Conservation (phyloP, 2,888 invertebrate genomes). For the Drosophila ezoana region DNA sequence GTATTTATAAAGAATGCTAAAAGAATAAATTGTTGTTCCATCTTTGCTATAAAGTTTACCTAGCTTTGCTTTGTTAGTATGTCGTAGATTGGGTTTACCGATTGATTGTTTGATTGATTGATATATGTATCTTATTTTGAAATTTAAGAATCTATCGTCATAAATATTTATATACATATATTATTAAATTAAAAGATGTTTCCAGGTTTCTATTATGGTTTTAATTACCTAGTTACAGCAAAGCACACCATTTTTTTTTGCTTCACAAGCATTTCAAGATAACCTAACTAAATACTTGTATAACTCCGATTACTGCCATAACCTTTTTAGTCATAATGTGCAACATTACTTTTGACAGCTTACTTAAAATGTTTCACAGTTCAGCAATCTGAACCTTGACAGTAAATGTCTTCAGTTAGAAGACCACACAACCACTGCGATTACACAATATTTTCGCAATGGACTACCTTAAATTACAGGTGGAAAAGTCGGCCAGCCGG, state of each 20-base stretch:
- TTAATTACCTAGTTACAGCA: background rate
- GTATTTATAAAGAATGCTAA: too few species aligned
- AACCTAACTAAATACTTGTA: constrained; percentile 2
- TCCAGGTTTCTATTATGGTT: background rate
- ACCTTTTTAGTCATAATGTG: constrained; percentile 22
- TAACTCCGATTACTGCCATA: constrained; percentile 6
- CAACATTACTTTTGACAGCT: constrained; percentile 25
- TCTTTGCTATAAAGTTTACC: background rate
- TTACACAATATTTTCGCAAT: constrained; percentile 34
- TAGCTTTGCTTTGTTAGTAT: background rate
- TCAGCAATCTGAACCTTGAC: constrained; percentile 35
- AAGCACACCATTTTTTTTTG: background rate
- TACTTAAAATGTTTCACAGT: constrained; percentile 21
- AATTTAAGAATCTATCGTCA: too few species aligned
- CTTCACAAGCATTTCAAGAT: constrained; percentile 10
- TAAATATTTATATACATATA: background rate
- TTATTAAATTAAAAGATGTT: background rate
- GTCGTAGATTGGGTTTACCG: background rate
- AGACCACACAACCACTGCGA: constrained; percentile 18
- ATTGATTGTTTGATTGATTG: background rate
- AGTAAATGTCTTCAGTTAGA: constrained; percentile 26
- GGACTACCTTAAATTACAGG: constrained; percentile 21
- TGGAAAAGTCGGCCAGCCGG: constrained; percentile 17
- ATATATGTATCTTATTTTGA: background rate
- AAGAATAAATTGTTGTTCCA: background rate